Percentiles rank a stretch among this genome's conserved stretches.
Conservation (phyloP, 2,888 invertebrate species). For the Tipula lateralis region DNA sequence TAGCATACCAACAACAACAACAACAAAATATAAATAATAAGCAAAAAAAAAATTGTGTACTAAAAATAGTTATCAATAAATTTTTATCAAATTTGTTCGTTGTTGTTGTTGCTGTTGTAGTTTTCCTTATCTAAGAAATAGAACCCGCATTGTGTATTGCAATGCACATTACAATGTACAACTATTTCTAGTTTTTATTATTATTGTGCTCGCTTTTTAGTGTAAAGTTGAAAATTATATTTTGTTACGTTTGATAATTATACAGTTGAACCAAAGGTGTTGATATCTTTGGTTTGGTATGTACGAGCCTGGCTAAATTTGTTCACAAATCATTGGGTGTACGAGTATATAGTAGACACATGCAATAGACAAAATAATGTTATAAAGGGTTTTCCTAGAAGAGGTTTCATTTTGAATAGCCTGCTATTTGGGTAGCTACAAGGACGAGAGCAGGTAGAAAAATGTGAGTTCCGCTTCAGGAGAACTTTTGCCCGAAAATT, state of each 20-base stretch:
- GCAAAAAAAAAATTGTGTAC: background rate
- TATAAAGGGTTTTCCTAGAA: too few relatives aligned
- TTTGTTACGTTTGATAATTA: background rate
- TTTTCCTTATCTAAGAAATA: slow-evolving; percentile 4
- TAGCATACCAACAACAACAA: background rate
- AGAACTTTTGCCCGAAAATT: too few relatives aligned
- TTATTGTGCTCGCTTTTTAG: background rate
- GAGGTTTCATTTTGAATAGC: too few relatives aligned
- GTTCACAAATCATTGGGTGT: too few relatives aligned
- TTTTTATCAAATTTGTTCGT: slow-evolving; percentile 19
- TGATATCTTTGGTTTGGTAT: background rate
- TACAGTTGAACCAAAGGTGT: slow-evolving; percentile 4
- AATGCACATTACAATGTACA: background rate
- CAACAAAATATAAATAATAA: background rate
- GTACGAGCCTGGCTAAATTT: background rate
- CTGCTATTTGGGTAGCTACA: too few relatives aligned
- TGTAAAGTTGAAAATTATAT: background rate
- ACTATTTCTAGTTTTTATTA: background rate
- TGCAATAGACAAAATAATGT: too few relatives aligned
- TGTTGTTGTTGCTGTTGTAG: background rate
- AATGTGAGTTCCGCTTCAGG: too few relatives aligned
- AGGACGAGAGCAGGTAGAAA: too few relatives aligned
- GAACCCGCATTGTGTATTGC: slow-evolving; percentile 24
- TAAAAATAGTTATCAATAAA: slow-evolving; percentile 24
- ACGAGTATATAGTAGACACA: too few relatives aligned